Conservation (phyloP, 1,140 invertebrate genomes). For the Eriocheir sinensis region DNA sequence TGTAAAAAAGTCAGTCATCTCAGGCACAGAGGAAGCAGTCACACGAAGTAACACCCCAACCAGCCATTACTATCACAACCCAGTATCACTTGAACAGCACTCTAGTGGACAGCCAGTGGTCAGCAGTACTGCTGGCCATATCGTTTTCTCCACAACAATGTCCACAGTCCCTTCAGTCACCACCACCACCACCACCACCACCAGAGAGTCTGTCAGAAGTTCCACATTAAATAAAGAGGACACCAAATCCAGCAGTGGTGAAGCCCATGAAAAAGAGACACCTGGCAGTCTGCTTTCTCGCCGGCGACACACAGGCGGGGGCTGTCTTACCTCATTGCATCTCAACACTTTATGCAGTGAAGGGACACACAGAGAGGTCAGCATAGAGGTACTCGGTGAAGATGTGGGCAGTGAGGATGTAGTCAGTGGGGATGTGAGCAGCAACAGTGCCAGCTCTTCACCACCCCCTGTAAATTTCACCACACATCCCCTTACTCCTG, state of each 20-base stretch:
- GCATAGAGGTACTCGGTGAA: background rate
- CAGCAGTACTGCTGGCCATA: background rate
- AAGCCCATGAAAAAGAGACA: background rate
- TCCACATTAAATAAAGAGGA: background rate
- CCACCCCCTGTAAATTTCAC: conserved; percentile 63
- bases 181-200: background rate
- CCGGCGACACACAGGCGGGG: background rate
- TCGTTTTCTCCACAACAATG: too few relatives aligned
- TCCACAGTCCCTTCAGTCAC: background rate
- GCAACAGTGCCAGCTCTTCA: conserved; percentile 34
- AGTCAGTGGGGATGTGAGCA: background rate
- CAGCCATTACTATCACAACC: background rate
- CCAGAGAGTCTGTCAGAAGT: background rate
- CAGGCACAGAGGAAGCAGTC: background rate
- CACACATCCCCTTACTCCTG: conserved; percentile 65
- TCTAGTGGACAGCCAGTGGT: background rate
- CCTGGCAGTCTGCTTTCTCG: background rate
- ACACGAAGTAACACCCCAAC: background rate
- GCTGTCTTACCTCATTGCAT: background rate
- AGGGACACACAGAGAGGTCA: background rate
- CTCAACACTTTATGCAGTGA: too few relatives aligned
- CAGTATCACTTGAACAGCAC: background rate
- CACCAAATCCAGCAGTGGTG: background rate
- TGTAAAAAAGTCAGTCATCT: background rate
- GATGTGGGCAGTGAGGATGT: background rate